Conservation (phyloP, 2,888 invertebrate species). For the Electrophaes corylata region DNA sequence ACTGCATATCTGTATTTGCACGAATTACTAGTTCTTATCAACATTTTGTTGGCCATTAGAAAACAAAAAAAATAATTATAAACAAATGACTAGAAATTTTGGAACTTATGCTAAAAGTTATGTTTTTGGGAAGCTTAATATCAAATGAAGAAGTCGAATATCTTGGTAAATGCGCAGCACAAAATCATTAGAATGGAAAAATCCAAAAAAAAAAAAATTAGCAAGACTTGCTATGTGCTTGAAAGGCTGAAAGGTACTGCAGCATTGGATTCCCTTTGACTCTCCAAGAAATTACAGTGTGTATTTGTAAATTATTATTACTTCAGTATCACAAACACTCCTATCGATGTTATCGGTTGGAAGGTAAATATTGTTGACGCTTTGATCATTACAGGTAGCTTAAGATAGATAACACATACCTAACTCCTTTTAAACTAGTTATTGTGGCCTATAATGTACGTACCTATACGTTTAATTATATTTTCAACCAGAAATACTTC, state of each 20-base stretch:
- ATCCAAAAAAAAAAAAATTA: conserved; percentile 39
- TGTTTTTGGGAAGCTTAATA: conserved; percentile 43
- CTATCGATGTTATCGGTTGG: conserved; percentile 57
- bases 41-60: conserved; percentile 71
- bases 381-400: conserved; percentile 46
- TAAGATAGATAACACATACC: conserved; percentile 26
- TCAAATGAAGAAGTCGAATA: conserved; percentile 77
- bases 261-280: conserved; percentile 39
- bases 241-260: conserved; percentile 51
- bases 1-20: conserved; percentile 59
- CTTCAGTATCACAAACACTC: conserved; percentile 49
- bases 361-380: conserved; percentile 60
- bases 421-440: conserved; percentile 18
- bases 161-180: conserved; percentile 65
- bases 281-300: conserved; percentile 55
- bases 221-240: conserved; percentile 52
- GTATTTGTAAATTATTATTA: conserved; percentile 64
- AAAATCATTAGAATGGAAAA: conserved; percentile 58
- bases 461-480: no score
- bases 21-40: conserved; percentile 72
- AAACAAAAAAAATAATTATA: conserved; percentile 40
- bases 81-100: conserved; percentile 41
- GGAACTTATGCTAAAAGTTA: conserved; percentile 4
- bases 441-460: no score
- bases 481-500: no score